phyloP scores from a whole-genome alignment of 2,888 invertebrate species.

The Apamea monoglypha region DNA sequence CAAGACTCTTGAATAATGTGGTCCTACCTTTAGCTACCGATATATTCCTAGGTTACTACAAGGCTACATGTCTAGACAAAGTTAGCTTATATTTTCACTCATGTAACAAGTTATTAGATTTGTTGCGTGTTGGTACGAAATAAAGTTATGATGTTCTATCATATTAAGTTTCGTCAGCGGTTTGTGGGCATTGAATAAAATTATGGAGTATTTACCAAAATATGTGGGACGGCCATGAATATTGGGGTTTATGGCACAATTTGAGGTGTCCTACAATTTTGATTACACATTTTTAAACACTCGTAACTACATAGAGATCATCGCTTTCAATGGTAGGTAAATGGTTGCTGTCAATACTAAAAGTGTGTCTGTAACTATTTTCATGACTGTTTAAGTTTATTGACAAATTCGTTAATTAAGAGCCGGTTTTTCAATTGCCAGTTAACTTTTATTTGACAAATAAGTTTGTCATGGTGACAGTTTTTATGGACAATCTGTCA shows the following conservation, averaged over 20 bases:
- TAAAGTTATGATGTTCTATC: constrained; percentile 38
- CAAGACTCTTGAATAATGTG: constrained; percentile 32
- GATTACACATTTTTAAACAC: constrained; percentile 23
- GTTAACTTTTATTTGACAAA: too few relatives aligned
- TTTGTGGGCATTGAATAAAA: constrained; percentile 27
- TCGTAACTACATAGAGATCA: neutral
- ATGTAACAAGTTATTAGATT: constrained; percentile 36
- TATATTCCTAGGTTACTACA: constrained; percentile 31
- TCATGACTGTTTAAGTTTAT: neutral
- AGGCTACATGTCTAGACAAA: constrained; percentile 22
- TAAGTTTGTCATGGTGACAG: too few relatives aligned
- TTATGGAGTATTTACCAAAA: constrained; percentile 1
- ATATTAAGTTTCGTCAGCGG: constrained; percentile 6
- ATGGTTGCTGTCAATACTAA: constrained; percentile 7
- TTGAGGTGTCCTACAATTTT: constrained; percentile 30
- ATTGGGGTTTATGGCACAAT: constrained; percentile 17
- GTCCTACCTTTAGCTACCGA: constrained; percentile 8
- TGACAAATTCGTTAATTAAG: neutral
- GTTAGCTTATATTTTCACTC: constrained; percentile 15
- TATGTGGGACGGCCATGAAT: neutral
- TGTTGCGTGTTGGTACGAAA: constrained; percentile 16
- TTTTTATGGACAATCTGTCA: too few relatives aligned
- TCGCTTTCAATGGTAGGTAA: neutral
- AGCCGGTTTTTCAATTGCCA: too few relatives aligned
- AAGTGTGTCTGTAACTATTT: neutral